Percentiles rank a stretch among this genome's conserved stretches.
phyloP scores from a whole-genome alignment of 2,888 invertebrate species.

The Villa cingulata region DNA sequence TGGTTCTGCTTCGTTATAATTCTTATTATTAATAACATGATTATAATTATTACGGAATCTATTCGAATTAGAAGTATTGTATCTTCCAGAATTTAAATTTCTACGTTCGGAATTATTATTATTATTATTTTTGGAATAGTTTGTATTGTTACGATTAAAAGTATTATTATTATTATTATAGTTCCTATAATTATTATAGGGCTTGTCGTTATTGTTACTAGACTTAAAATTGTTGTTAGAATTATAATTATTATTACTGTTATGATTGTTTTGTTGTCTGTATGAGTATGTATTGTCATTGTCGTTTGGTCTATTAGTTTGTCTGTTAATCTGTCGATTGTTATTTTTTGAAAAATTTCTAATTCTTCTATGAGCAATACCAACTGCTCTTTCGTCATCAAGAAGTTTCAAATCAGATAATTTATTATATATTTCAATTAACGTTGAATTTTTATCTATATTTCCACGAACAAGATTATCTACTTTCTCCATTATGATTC shows the following conservation, averaged over 20 bases:
- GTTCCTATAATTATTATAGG: too few relatives aligned
- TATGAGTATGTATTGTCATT: too few relatives aligned
- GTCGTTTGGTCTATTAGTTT: background rate
- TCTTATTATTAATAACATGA: background rate
- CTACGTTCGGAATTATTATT: background rate
- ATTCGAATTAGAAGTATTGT: background rate
- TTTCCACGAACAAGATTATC: background rate
- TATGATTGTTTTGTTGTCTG: too few relatives aligned
- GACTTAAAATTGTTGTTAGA: too few relatives aligned
- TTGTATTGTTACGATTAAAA: background rate
- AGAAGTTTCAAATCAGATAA: background rate
- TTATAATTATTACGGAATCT: background rate
- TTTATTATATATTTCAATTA: background rate
- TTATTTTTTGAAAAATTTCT: background rate
- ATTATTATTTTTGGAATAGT: background rate
- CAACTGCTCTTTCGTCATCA: too few relatives aligned
- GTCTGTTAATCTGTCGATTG: background rate
- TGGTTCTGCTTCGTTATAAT: background rate
- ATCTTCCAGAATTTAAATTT: too few relatives aligned
- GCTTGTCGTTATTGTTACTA: too few relatives aligned
- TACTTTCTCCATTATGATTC: background rate
- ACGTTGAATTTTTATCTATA: too few relatives aligned
- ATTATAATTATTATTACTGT: too few relatives aligned
- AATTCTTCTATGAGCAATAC: too few relatives aligned
- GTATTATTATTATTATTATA: too few relatives aligned